phyloP scores from a whole-genome alignment of 2,797 vertebrate species.

The Gymnoscopelus microlampas region DNA sequence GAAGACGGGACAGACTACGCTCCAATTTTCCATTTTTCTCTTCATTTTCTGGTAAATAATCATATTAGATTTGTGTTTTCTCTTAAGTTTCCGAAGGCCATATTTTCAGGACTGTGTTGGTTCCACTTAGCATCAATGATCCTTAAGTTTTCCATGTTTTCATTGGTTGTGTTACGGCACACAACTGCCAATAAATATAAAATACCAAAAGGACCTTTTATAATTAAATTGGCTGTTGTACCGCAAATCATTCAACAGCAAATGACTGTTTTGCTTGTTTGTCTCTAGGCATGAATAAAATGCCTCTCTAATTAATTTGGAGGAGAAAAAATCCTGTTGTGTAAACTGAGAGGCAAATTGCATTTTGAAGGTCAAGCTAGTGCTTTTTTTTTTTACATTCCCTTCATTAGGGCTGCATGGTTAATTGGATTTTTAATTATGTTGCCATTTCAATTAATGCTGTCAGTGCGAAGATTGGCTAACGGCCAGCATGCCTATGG shows the following conservation, averaged over 20 bases:
- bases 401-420: slow-evolving; percentile 70
- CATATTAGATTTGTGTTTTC: not conserved
- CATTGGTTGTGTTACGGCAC: slow-evolving; percentile 15
- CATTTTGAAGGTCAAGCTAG: slow-evolving; percentile 75
- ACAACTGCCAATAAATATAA: slow-evolving; percentile 29
- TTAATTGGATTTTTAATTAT: slow-evolving; percentile 84
- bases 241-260: slow-evolving; percentile 43
- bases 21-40: too few species aligned
- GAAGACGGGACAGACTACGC: not conserved
- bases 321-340: slow-evolving; percentile 36
- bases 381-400: slow-evolving; percentile 60
- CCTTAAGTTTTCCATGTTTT: slow-evolving; percentile 11
- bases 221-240: slow-evolving; percentile 57
- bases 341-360: slow-evolving; percentile 47
- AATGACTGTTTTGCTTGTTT: slow-evolving; percentile 54
- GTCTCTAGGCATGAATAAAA: slow-evolving; percentile 42
- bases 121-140: not conserved
- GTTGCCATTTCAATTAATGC: slow-evolving; percentile 79
- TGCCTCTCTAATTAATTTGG: slow-evolving; percentile 50
- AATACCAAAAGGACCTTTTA: slow-evolving; percentile 33
- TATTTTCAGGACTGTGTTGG: slow-evolving; percentile 7
- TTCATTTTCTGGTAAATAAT: too few species aligned
- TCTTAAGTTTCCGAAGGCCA: not conserved
- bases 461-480: slow-evolving; percentile 71
- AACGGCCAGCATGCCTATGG: slow-evolving; percentile 58